Evolutionary conservation across 2,113 vertebrate genomes (phyloP).

Genomic region (Delphinapterus leucas): DNA sequence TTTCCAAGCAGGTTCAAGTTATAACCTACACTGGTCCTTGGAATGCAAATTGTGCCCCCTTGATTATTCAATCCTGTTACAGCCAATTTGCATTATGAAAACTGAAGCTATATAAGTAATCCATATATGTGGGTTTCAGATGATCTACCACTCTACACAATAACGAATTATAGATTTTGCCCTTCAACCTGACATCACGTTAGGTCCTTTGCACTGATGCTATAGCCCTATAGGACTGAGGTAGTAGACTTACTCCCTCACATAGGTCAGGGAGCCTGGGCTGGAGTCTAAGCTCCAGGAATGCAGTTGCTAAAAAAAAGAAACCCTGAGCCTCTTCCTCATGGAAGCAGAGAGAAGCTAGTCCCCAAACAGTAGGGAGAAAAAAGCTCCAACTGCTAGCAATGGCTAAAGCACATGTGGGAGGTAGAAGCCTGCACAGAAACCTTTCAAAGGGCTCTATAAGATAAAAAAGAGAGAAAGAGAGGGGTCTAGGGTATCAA

Average conservation of each 20-base stretch:
- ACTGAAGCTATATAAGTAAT: neutral
- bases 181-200: neutral
- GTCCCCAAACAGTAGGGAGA: neutral
- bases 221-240: neutral
- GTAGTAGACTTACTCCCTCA: neutral
- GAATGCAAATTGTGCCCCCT: neutral
- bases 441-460: neutral
- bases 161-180: neutral
- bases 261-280: neutral
- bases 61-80: neutral
- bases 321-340: neutral
- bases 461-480: neutral
- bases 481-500: neutral
- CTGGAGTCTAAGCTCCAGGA: neutral
- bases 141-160: neutral
- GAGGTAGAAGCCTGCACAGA: neutral
- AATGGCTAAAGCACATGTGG: neutral
- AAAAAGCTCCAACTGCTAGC: neutral
- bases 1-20: neutral
- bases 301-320: neutral
- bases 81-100: neutral
- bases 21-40: neutral
- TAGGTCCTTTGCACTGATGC: neutral
- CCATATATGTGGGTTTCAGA: neutral
- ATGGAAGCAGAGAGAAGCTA: neutral